These are phyloP conservation scores for Osmerus eperlanus DNA, from an alignment of 2,113 vertebrate species.

Conservation along the genomic window DNA sequence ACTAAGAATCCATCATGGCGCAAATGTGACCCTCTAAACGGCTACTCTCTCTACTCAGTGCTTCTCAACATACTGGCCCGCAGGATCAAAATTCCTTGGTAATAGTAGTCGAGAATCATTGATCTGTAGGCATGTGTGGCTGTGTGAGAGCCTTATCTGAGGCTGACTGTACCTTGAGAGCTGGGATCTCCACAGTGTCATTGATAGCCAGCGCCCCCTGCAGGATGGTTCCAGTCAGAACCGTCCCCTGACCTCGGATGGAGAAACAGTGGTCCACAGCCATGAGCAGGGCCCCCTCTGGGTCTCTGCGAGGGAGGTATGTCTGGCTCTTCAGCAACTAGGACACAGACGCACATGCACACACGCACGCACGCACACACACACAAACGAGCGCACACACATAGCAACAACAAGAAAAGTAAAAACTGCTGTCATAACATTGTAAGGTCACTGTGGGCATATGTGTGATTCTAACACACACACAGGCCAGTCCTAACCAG, in stretches of 20 bases:
- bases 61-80: too few relatives aligned
- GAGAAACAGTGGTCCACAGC: conserved; percentile 98
- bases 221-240: conserved; percentile 97
- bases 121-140: neutral
- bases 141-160: neutral
- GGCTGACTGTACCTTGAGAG: conserved; percentile 73
- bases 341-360: conserved; percentile 10
- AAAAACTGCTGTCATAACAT: conserved; percentile 15
- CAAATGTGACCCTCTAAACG: too few relatives aligned
- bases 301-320: conserved; percentile 85
- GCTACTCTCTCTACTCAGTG: too few relatives aligned
- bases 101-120: neutral
- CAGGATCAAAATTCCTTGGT: too few relatives aligned
- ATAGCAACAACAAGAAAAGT: neutral
- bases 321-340: conserved; percentile 90
- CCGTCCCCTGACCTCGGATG: conserved; percentile 94
- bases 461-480: conserved; percentile 4
- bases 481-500: neutral
- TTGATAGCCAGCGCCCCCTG: conserved; percentile 88
- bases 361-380: neutral
- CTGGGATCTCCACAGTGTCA: conserved; percentile 96
- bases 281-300: conserved; percentile 89
- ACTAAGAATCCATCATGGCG: too few relatives aligned
- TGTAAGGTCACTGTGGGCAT: conserved; percentile 11
- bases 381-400: neutral